Conservation (phyloP, 1,140 invertebrate species). For the Phocides pigmalion region DNA sequence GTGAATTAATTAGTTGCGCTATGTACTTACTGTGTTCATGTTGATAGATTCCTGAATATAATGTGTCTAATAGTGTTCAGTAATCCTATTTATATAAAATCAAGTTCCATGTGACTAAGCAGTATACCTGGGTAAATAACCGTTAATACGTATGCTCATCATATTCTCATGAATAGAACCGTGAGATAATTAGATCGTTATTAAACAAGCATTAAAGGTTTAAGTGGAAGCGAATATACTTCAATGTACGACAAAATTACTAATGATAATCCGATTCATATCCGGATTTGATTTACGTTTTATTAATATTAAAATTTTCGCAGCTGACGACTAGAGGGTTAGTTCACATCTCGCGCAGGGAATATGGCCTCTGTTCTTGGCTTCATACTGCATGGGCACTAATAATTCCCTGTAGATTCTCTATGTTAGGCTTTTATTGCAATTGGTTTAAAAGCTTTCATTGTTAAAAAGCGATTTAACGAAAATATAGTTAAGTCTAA, state of each 20-base stretch:
- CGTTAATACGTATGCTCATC: background rate
- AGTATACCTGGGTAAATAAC: background rate
- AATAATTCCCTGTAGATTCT: no score
- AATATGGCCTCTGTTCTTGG: no score
- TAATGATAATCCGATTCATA: background rate
- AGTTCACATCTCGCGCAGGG: no score
- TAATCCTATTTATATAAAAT: constrained; percentile 37
- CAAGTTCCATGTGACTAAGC: constrained; percentile 6
- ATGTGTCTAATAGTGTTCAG: constrained; percentile 12
- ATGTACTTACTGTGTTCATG: constrained; percentile 37
- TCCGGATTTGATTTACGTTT: no score
- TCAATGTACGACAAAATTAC: background rate
- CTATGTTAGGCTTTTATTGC: no score
- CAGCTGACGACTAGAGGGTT: no score
- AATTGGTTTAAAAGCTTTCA: no score
- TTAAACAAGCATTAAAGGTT: background rate
- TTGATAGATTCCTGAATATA: constrained; percentile 16
- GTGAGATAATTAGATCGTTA: background rate
- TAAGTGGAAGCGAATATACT: background rate
- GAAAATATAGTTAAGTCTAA: no score
- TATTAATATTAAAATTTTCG: no score
- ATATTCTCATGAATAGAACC: constrained; percentile 1
- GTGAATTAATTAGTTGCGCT: no score
- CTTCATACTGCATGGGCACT: no score
- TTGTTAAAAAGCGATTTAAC: no score